Evolutionary conservation across 53 echinoderm and acorn worm genomes (phyloP).

Genomic region (Hippasteria phrygiana): DNA sequence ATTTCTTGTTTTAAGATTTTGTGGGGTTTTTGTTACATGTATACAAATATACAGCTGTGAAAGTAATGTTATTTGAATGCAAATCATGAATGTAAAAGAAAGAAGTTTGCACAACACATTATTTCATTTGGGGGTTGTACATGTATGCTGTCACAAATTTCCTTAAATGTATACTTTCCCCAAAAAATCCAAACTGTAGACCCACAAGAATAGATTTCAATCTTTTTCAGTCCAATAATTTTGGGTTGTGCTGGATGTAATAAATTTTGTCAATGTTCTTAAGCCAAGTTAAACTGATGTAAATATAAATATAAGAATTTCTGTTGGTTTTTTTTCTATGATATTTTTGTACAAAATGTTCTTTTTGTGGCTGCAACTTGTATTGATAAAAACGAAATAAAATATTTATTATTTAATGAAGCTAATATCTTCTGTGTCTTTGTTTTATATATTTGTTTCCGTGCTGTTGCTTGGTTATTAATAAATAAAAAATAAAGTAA

Average conservation of each 20-base stretch:
- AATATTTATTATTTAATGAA: conserved; percentile 61
- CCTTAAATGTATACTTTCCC: no score
- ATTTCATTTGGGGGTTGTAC: no score
- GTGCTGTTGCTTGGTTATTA: not conserved
- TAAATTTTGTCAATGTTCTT: not conserved
- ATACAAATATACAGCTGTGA: no score
- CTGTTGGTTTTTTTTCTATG: conserved; percentile 15
- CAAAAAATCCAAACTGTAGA: no score
- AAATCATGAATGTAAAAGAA: no score
- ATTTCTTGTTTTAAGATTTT: not conserved
- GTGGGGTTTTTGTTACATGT: not conserved
- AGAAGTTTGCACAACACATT: no score
- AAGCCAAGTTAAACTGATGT: conserved; percentile 23
- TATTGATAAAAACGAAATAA: conserved; percentile 7
- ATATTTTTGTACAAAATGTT: conserved; percentile 52
- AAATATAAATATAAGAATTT: conserved; percentile 19
- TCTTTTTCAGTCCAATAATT: not conserved
- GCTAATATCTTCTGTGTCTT: not conserved
- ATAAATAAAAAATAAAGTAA: no score
- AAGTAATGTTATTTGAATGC: no score
- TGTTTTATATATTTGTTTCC: not conserved
- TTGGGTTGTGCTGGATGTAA: not conserved
- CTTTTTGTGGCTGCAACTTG: conserved; percentile 36
- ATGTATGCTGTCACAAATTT: no score
- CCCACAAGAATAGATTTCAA: no score